Evolutionary conservation across 2,888 invertebrate genomes (phyloP).

Genomic region (Diplazon laetatorius): DNA sequence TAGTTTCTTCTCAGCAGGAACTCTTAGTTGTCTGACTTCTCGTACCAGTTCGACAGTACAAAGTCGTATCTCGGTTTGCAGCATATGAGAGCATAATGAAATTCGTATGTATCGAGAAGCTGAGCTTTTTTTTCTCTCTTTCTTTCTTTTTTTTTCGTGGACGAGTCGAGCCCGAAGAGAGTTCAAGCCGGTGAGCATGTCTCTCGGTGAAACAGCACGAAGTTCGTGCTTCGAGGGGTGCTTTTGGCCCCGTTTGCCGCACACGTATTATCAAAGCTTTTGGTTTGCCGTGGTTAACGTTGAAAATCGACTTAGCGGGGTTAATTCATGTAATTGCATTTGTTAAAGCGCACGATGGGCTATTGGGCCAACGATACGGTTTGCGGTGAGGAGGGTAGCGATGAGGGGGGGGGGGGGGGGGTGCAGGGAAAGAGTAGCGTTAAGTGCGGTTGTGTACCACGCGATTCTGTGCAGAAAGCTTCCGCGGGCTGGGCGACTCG

Average conservation of each 20-base stretch:
- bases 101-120: constrained; percentile 10
- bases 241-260: not conserved
- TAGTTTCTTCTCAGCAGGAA: no score
- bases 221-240: not conserved
- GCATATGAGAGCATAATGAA: no score
- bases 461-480: constrained; percentile 50
- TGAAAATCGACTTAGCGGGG: constrained; percentile 21
- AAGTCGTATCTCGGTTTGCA: no score
- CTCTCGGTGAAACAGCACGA: not conserved
- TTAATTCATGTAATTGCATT: constrained; percentile 41
- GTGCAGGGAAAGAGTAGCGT: not conserved
- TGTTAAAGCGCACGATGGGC: constrained; percentile 38
- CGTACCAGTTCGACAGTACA: no score
- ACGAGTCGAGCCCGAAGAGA: not conserved
- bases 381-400: no score
- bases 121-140: no score
- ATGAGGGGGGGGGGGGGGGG: not conserved
- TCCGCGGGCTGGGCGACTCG: not conserved
- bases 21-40: no score
- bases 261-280: constrained; percentile 22
- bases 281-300: constrained; percentile 1
- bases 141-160: no score
- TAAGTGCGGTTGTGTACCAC: not conserved
- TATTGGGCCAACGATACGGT: no score
- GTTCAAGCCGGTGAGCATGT: not conserved